Base-by-base conservation (phyloP, 2,888 invertebrate species). In the Ectemnius lituratus region DNA sequence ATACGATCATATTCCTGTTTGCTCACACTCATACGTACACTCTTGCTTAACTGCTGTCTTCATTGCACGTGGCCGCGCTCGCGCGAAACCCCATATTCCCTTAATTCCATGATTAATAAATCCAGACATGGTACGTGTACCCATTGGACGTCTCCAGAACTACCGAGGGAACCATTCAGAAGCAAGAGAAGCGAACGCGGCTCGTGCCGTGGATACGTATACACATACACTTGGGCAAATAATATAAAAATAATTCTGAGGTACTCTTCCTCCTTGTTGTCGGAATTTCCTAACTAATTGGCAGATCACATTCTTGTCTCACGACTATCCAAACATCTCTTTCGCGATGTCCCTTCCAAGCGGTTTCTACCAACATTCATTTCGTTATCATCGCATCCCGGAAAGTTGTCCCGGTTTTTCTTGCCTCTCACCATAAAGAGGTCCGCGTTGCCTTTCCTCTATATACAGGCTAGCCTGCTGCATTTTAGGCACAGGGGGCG, bases 181-280 rank as follows among this genome's bases (percentile, higher is more conserved):
- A 18, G 46, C 66, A 4, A 62, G 62, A 14, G 16, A 63, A 45
- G 52, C 52, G 73, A 73, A 75, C 60, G 27, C 46, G 57, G 37
- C 45, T 27, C 67, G 61, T 49, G 46, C 28, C 23, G 14, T 66
- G 45, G 62, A 70, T 64, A 71, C 69, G 47, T 69, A 69, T 68
- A 76, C 70, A 75, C 78, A 63, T 79, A 79, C 72, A 81, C 76
- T 76, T 76, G 79, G 81, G 76, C 73, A 86, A 86, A 86, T 80
- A 75, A 86, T 84, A 83, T 67, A 85, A 85, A 87, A 88, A 87
- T 86, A 83, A 85, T 82, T 85, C 78, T 76, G 72, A 80, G 75
- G 66, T 82, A 73, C 75, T 70, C 67, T 66, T 62, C 73, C 62
- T 69, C 56, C 70, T 76, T 71, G 68, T 73, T 74, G 58, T 84